Percentiles rank a stretch among this genome's conserved stretches.
Conservation (phyloP, 2,113 vertebrate species). For the Clupea harengus region DNA sequence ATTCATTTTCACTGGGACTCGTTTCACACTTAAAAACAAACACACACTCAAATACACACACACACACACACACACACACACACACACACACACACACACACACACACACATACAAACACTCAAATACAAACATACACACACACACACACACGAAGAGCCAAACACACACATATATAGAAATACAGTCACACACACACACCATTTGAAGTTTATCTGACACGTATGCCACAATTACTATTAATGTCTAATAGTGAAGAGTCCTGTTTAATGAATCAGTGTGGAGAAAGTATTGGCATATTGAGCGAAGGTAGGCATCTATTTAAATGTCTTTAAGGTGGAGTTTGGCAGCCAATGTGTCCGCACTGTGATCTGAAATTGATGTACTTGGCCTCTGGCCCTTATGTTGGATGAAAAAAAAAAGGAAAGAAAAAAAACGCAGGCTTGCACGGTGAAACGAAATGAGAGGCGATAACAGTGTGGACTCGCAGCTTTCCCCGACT, state of each 20-base stretch:
- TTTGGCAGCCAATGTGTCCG: constrained; percentile 39
- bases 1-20: background rate
- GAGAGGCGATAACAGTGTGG: constrained; percentile 59
- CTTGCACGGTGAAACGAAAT: constrained; percentile 54
- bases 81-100: background rate
- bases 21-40: constrained; percentile 6
- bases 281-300: constrained; percentile 28
- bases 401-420: constrained; percentile 41
- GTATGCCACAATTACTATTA: background rate
- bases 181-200: background rate
- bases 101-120: background rate
- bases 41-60: background rate
- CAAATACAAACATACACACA: background rate
- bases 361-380: constrained; percentile 59
- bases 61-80: background rate
- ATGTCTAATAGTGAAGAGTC: background rate
- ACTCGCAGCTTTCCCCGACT: constrained; percentile 51
- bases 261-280: background rate
- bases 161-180: background rate
- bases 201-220: background rate
- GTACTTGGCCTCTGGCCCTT: constrained; percentile 47
- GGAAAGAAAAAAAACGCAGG: constrained; percentile 6
- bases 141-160: background rate
- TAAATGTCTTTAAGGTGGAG: constrained; percentile 42
- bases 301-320: constrained; percentile 39